phyloP scores from a whole-genome alignment of 2,888 invertebrate genomes.

The Acronicta psi region DNA sequence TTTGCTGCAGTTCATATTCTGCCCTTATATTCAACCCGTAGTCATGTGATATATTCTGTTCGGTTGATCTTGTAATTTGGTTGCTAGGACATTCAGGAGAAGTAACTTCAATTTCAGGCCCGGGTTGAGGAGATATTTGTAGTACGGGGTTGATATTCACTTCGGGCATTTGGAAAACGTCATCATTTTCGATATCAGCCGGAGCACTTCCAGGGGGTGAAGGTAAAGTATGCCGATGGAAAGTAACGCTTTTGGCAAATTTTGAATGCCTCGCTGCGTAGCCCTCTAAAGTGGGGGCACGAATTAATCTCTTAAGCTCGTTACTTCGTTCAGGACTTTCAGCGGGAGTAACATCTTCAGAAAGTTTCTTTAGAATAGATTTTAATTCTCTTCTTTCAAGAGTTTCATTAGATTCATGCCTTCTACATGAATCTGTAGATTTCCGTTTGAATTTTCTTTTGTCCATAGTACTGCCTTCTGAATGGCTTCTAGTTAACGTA shows the following conservation, averaged over 20 bases:
- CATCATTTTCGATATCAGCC: conserved; percentile 71
- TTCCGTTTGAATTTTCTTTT: conserved; percentile 84
- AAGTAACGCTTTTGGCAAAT: conserved; percentile 96
- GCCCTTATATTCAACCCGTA: conserved; percentile 70
- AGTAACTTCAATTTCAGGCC: conserved; percentile 55
- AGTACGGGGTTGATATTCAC: conserved; percentile 54
- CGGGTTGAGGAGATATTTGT: conserved; percentile 58
- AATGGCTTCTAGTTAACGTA: conserved; percentile 92
- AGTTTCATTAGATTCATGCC: conserved; percentile 92
- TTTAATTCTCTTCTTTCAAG: conserved; percentile 94
- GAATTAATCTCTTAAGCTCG: conserved; percentile 92
- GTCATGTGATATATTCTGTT: conserved; percentile 60
- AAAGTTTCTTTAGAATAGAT: conserved; percentile 95
- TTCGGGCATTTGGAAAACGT: conserved; percentile 79
- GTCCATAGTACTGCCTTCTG: conserved; percentile 94
- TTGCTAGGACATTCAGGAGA: conserved; percentile 59
- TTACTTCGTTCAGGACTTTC: conserved; percentile 85
- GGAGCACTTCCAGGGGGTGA: conserved; percentile 92
- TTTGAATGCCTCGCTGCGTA: conserved; percentile 96
- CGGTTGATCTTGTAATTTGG: conserved; percentile 61
- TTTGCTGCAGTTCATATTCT: conserved; percentile 73
- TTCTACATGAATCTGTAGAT: conserved; percentile 78
- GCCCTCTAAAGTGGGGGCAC: conserved; percentile 95
- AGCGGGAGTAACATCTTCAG: conserved; percentile 90
- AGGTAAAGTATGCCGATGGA: conserved; percentile 94